Base-by-base conservation (phyloP, 2,888 invertebrate species). In the Megaustenia siamemsis region DNA sequence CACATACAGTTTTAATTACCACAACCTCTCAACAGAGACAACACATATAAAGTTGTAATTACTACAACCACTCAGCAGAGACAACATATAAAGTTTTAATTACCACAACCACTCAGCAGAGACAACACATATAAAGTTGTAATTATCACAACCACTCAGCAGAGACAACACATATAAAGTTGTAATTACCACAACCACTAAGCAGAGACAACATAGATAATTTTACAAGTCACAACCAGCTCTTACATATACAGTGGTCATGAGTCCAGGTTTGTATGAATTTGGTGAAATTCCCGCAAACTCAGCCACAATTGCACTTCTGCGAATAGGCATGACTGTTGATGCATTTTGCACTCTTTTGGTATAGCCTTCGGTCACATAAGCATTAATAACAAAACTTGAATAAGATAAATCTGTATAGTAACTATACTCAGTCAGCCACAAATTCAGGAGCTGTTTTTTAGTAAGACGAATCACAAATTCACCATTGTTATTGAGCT, bases 351-450 rank as follows among this genome's bases (percentile, higher is more conserved):
- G 49, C n/a, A 32, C 63, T 12, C 77, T 60, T 43, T 76, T 66
- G 12, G 84, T 84, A 4, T 28, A 21, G 12, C 28, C 35, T n/a
- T 84, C 84, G 5, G 84, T 84, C 45, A 84, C 84, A 53, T 63
- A 43, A 35, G 84, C 84, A 10, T 24, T 38, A 6, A 84, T 45
- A 24, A 21, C 63, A 35, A 80, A 71, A 5, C n/a, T 43, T 53
- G 28, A 28, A 15, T 32, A 73, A 18, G 3, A 21, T 10, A 73
- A 21, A 21, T 45, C n/a, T 5, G 18, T 35, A 24, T 1, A 6
- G 28, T 35, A 78, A 5, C 28, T 5, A n/a, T 49, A 5, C 24
- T 35, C 3, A 32, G 18, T 12, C 4, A 28, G 2, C 15, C 35
- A n/a, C 12, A 78, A 21, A 8, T 6, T 43, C 40, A 68, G 12